Evolutionary conservation across 2,113 vertebrate genomes (phyloP).

Genomic region (Trematomus loennbergii): DNA sequence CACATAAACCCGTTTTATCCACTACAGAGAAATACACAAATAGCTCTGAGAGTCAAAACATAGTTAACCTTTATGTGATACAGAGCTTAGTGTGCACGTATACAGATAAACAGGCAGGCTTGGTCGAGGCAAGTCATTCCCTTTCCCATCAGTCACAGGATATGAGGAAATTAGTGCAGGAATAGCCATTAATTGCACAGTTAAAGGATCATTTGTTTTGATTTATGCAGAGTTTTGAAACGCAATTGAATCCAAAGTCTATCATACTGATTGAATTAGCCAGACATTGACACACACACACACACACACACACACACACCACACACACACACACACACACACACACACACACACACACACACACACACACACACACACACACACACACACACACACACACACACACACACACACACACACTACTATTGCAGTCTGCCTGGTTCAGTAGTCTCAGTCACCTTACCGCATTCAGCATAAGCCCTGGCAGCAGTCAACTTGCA

Average conservation of each 20-base stretch:
- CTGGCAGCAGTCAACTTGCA: conserved; percentile 61
- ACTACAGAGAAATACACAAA: no score
- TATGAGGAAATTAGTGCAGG: conserved; percentile 46
- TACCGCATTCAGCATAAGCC: conserved; percentile 48
- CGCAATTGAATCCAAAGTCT: conserved; percentile 5
- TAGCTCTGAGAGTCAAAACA: background rate
- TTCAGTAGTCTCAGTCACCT: conserved; percentile 5
- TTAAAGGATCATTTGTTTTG: conserved; percentile 20
- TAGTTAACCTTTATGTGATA: conserved; percentile 19
- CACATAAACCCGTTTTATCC: background rate
- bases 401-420: conserved; percentile 17
- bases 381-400: no score
- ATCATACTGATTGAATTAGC: conserved; percentile 3
- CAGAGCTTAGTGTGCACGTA: background rate
- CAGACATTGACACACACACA: background rate
- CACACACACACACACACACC: no score
- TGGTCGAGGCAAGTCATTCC: background rate
- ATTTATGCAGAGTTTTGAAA: conserved; percentile 20
- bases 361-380: no score
- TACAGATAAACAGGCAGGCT: background rate
- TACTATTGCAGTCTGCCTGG: background rate
- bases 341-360: no score
- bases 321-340: no score
- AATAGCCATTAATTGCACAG: conserved; percentile 18
- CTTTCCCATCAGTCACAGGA: conserved; percentile 22